These are phyloP conservation scores for Triplophysa dalaica DNA, from an alignment of 2,113 vertebrate species.

Conservation along the genomic window DNA sequence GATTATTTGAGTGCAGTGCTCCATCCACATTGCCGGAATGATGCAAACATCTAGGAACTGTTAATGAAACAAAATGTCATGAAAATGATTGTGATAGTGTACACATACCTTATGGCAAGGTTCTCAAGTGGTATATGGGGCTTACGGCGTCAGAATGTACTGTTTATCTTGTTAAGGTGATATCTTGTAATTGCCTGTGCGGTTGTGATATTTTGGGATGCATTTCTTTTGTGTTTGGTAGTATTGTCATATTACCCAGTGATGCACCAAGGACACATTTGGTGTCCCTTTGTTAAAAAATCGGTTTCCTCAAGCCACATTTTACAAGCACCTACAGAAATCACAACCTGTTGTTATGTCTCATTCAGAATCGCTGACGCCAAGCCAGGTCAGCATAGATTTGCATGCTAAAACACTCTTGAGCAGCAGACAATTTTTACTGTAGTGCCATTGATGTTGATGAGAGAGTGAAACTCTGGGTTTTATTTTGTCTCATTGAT, in stretches of 20 bases:
- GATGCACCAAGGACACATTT: not conserved
- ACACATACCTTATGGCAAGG: no score
- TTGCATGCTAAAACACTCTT: slow-evolving; percentile 13
- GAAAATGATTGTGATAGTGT: no score
- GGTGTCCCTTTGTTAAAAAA: not conserved
- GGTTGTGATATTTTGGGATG: no score
- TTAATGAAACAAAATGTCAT: no score
- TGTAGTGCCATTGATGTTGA: not conserved
- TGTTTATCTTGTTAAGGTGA: no score
- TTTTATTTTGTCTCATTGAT: not conserved
- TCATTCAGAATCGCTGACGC: not conserved
- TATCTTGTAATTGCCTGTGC: no score
- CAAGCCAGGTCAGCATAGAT: not conserved
- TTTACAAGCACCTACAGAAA: not conserved
- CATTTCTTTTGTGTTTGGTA: not conserved
- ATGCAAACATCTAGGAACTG: no score
- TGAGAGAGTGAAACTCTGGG: not conserved
- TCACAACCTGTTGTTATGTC: not conserved
- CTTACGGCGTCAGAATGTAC: no score
- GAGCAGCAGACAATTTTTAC: not conserved
- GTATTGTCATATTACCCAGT: not conserved
- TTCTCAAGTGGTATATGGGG: no score
- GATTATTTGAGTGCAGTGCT: no score
- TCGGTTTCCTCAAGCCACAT: no score
- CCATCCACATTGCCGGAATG: no score